Base-by-base conservation (phyloP, 30 jellyfish, hydroid and myxozoan species). In the Cassiopea xamachana region DNA sequence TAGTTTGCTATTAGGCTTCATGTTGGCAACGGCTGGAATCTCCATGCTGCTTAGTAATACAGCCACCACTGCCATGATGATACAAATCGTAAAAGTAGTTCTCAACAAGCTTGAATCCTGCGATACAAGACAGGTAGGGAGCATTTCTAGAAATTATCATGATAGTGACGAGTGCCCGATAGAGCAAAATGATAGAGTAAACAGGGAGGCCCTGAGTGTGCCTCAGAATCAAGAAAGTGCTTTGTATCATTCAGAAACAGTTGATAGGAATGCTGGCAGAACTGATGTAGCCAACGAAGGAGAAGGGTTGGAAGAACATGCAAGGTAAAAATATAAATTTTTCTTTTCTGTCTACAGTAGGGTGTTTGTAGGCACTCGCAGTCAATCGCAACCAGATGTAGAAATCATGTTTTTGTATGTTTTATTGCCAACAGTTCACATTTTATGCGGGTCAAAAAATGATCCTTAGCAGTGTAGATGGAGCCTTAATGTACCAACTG, bases 11-110 rank as follows among this genome's bases (percentile, higher is more conserved):
- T 80, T 93, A 77, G 98, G 97, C 51, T 94, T 94, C 77, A 94
- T 94, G 97, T 71, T 90, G 60, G 78, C 93, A 13, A 94, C 98
- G 27, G 98, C 97, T 17, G 84, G 79, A 3, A 90, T 94, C 43
- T 94, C 98, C 1, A 90, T 94, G 98, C 80, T 94, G 85, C 77
- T 94, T 1, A 94, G 97, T 50, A 90, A 94, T 61, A 94, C 98
- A 67, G 98, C 98, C 49, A 94, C 98, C 17, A 81, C 98, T 27
- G 98, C 97, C 2, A 79, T 94, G 98, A 90, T 94, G 97, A 90
- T 88, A 0, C 97, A 97, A 82, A 93, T 93, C 19, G 96, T 84
- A 2, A 85, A 93, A 62, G 96, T 94, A n/a, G 82, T 93, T 49
- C 87, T 93, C 12, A 19, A 72, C 2, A 83, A 88, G 75, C 82